phyloP scores from a whole-genome alignment of 2,888 invertebrate species.

The Callyntrura guangdongensis region DNA sequence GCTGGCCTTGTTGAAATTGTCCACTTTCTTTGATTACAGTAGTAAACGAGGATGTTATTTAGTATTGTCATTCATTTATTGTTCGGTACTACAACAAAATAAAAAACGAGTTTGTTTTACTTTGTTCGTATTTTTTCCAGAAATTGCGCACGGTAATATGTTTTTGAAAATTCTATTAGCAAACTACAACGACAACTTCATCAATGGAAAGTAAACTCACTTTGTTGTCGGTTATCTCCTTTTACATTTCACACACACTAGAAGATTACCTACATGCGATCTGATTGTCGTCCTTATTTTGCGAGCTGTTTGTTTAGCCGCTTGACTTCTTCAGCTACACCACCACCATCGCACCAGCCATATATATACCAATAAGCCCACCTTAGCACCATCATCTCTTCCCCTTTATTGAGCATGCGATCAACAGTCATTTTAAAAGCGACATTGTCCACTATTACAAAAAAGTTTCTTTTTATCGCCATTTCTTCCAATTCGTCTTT shows the following conservation, averaged over 20 bases:
- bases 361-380: background rate
- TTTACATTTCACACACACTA: background rate
- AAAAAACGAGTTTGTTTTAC: background rate
- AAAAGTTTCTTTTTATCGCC: slow-evolving; percentile 25
- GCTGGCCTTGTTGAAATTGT: no score
- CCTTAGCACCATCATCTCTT: background rate
- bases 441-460: background rate
- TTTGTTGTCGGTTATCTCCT: slow-evolving; percentile 1
- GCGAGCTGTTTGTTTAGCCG: background rate
- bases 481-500: background rate
- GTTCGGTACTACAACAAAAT: background rate
- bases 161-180: no score
- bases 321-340: background rate
- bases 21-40: no score
- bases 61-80: background rate
- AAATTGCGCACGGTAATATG: no score
- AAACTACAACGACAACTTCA: no score
- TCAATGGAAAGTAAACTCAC: slow-evolving; percentile 1
- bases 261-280: background rate
- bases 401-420: slow-evolving; percentile 4
- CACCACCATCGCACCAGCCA: background rate
- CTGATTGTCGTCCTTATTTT: slow-evolving; percentile 26
- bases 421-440: background rate
- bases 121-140: no score
- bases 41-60: background rate